These are phyloP conservation scores for Oncorhynchus gorbuscha DNA, from an alignment of 2,113 vertebrate genomes.

Conservation along the genomic window DNA sequence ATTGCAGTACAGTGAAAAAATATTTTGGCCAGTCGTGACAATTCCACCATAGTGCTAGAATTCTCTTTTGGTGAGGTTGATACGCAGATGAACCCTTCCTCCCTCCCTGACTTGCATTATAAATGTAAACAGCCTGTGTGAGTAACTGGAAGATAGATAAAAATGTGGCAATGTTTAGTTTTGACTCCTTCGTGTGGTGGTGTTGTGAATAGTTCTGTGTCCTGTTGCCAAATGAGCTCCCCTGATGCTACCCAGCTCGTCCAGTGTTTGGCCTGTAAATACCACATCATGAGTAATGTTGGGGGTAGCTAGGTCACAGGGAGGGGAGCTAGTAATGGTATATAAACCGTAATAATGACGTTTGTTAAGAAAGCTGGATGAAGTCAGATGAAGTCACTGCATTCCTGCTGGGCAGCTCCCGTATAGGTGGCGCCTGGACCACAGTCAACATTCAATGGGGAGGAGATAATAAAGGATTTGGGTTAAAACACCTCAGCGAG, in stretches of 20 bases:
- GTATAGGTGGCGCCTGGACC: constrained; percentile 58
- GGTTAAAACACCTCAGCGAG: constrained; percentile 29
- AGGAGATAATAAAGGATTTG: constrained; percentile 51
- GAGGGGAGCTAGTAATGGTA: not conserved
- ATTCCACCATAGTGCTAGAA: no score
- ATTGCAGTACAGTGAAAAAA: no score
- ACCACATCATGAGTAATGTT: constrained; percentile 32
- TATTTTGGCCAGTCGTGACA: no score
- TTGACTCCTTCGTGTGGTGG: not conserved
- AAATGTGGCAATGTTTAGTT: no score
- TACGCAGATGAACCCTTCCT: no score
- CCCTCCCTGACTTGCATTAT: no score
- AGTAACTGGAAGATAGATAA: no score
- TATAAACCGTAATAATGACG: not conserved
- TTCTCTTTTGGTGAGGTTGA: no score
- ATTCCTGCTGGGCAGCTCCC: constrained; percentile 66
- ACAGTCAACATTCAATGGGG: constrained; percentile 59
- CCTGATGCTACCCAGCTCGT: constrained; percentile 29
- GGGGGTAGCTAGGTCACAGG: not conserved
- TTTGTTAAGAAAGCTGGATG: constrained; percentile 56
- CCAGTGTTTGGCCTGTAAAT: constrained; percentile 59
- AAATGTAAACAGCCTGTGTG: no score
- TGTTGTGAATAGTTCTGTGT: constrained; percentile 32
- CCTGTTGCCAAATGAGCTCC: no score
- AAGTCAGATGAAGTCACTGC: constrained; percentile 69